These are phyloP conservation scores for Equus quagga DNA, from an alignment of 2,113 vertebrate genomes.

Conservation along the genomic window DNA sequence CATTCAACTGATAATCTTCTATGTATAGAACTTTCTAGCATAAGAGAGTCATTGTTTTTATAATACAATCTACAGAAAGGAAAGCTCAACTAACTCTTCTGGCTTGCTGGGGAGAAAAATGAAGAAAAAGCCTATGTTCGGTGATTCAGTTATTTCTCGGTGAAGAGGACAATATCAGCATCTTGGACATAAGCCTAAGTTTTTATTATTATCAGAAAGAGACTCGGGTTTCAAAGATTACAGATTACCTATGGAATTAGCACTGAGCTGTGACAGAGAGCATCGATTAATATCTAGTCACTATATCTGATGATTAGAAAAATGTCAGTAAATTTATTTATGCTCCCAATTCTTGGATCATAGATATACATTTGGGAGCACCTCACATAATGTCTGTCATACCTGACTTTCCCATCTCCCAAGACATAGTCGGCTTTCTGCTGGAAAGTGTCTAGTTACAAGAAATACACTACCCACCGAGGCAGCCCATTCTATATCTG, in stretches of 20 bases:
- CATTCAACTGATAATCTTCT: background rate
- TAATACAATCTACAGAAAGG: background rate
- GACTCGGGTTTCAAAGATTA: constrained; percentile 5
- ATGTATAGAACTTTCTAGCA: background rate
- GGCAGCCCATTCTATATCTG: background rate
- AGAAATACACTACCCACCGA: background rate
- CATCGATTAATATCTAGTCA: background rate
- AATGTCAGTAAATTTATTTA: constrained; percentile 13
- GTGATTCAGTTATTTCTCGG: background rate
- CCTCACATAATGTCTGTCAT: background rate
- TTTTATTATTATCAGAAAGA: background rate
- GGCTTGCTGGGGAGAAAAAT: background rate
- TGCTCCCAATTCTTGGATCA: background rate
- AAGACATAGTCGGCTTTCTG: background rate
- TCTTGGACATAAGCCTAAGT: background rate
- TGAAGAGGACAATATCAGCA: background rate
- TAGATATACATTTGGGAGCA: background rate
- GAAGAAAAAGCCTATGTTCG: background rate
- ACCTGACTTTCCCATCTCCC: background rate
- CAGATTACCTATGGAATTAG: background rate
- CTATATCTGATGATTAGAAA: background rate
- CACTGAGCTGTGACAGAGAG: background rate
- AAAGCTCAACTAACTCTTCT: background rate
- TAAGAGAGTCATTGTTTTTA: background rate
- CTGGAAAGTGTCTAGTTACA: background rate